Evolutionary conservation across 2,797 vertebrate species (phyloP), one percentile per base, ranked within the genome.

Genomic region (Trematomus bernacchii): DNA sequence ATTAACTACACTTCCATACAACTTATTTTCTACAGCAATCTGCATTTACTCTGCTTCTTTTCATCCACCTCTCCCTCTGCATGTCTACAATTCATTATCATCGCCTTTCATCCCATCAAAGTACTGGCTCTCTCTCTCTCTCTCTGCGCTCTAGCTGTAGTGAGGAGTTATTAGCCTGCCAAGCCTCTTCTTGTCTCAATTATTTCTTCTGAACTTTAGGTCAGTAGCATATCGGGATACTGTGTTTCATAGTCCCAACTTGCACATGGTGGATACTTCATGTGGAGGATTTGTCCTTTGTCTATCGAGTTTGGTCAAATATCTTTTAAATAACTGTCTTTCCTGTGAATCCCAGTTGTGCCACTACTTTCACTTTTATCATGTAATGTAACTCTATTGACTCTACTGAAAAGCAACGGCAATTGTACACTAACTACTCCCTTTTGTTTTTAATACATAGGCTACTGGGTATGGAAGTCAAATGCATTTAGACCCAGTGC

Each of bases 81-180:
- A n/a, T 66, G 65, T 51, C 13, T 13, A 59, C 63, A 50, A 44
- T 78, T 81, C 74, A 80, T 83, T 63, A 78, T 76, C n/a, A 55
- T 51, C 46, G 51, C 54, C 59, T 71, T 76, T 72, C 67, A 60
- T 73, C 54, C 43, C 60, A 46, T 82, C 33, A 19, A 54, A 65
- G 33, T 19, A 16, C 43, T 10, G 6, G 5, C 47, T 50, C 21
- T 19, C 48, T 44, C 15, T 60, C 16, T 54, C 30, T 66, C 21
- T 40, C 10, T 53, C 33, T 37, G 30, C 23, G 18, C 50, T 61
- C 48, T 18, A 40, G 33, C 51, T 54, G 19, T 37, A 37, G 37
- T 60, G 16, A 66, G 16, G 40, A 70, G 18, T 69, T 51, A 60
- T 72, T 58, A 23, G 47, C 47, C 46, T 48, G 5, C 21, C 10